Conservation (phyloP, 2,113 vertebrate genomes). For the Poecilia latipinna region DNA sequence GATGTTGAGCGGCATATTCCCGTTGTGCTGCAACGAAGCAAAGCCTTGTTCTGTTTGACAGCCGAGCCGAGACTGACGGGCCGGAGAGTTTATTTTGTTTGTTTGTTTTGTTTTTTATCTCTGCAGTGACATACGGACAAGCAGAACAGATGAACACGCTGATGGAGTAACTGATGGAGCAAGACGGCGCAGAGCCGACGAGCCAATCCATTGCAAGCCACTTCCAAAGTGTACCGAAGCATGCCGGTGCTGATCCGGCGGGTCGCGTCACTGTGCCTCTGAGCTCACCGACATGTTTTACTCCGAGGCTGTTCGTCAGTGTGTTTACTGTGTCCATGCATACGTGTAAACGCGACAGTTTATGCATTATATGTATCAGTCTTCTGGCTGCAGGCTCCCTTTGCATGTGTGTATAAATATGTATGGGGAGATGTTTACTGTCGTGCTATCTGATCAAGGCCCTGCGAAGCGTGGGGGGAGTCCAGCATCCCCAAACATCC, state of each 20-base stretch:
- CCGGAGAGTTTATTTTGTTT: neutral
- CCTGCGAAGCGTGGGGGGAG: conserved; percentile 31
- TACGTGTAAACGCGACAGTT: neutral
- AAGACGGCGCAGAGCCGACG: conserved; percentile 47
- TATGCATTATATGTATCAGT: conserved; percentile 10
- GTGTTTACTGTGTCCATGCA: neutral
- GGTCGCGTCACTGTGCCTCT: conserved; percentile 21
- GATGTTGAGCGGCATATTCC: conserved; percentile 11
- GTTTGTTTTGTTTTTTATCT: conserved; percentile 15
- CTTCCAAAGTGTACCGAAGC: conserved; percentile 48
- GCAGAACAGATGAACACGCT: conserved; percentile 51
- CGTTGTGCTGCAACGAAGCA: conserved; percentile 23
- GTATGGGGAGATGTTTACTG: conserved; percentile 38
- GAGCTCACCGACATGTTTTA: neutral
- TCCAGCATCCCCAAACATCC: conserved; percentile 46
- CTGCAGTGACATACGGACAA: conserved; percentile 52
- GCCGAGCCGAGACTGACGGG: conserved; percentile 24
- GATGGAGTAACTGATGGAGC: conserved; percentile 60
- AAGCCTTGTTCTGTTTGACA: conserved; percentile 26
- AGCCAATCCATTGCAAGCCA: conserved; percentile 36
- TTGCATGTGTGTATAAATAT: conserved; percentile 16
- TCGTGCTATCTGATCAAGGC: conserved; percentile 63
- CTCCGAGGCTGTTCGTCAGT: conserved; percentile 16
- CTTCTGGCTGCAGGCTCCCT: conserved; percentile 8
- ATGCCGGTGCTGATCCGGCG: conserved; percentile 54